A percentile compares a stretch with the other conserved stretches of the same genome.
Evolutionary conservation across 2,888 invertebrate genomes (phyloP).

Genomic region (Tachystola acroxantha): DNA sequence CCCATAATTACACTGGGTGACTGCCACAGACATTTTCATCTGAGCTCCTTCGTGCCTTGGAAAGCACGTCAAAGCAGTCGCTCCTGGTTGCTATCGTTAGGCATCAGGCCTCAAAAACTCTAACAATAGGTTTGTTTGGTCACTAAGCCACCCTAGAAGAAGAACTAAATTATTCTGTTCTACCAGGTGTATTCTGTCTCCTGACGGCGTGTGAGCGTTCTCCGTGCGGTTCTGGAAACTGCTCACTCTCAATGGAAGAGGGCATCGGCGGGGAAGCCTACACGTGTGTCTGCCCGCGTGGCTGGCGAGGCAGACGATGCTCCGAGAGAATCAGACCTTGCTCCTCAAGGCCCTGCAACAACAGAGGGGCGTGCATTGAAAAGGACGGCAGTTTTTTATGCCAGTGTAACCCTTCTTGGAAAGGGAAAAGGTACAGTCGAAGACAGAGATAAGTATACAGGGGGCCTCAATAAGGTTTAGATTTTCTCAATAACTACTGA

Average conservation of each 20-base stretch:
- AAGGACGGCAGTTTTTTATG: constrained; percentile 83
- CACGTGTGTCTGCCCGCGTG: constrained; percentile 82
- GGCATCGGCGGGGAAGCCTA: constrained; percentile 45
- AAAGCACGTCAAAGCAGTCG: too few relatives aligned
- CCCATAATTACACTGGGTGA: too few relatives aligned
- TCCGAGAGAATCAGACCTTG: constrained; percentile 84
- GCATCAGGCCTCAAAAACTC: too few relatives aligned
- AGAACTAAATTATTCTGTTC: too few relatives aligned
- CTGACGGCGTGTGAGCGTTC: constrained; percentile 86
- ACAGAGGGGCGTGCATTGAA: constrained; percentile 85
- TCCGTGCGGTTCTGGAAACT: constrained; percentile 82
- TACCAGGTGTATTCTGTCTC: constrained; percentile 85
- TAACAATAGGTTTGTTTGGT: too few relatives aligned
- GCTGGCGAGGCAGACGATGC: constrained; percentile 83
- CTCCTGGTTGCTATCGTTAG: too few relatives aligned
- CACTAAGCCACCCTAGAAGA: too few relatives aligned
- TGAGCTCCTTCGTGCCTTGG: too few relatives aligned
- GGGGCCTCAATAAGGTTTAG: too few relatives aligned
- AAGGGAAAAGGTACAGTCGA: constrained; percentile 79
- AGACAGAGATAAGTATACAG: too few relatives aligned
- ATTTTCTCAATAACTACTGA: too few relatives aligned
- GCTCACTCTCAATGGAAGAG: constrained; percentile 59
- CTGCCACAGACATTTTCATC: too few relatives aligned
- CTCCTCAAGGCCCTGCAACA: constrained; percentile 85
- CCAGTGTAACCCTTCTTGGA: constrained; percentile 86